These are phyloP conservation scores for Columba livia DNA, from an alignment of 2,113 vertebrate genomes.

Conservation along the genomic window DNA sequence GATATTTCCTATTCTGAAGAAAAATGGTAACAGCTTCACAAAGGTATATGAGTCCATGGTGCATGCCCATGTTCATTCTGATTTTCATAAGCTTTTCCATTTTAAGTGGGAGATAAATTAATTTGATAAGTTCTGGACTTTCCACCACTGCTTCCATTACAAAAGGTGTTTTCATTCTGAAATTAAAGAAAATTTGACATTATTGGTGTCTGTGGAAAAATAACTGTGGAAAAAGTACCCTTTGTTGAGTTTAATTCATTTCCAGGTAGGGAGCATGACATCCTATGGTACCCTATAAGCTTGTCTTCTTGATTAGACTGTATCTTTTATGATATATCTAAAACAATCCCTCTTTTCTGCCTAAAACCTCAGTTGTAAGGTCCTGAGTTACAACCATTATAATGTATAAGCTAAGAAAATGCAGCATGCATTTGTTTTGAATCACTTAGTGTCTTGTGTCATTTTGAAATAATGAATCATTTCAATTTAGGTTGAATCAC, in stretches of 20 bases:
- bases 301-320: neutral
- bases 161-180: neutral
- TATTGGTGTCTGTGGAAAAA: neutral
- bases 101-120: neutral
- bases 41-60: neutral
- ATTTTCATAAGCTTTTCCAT: neutral
- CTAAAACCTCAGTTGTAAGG: neutral
- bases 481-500: conserved; percentile 3
- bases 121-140: neutral
- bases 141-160: neutral
- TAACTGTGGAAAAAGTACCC: neutral
- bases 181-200: neutral
- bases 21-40: neutral
- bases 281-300: neutral
- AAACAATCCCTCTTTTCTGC: neutral
- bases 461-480: conserved; percentile 3
- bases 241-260: neutral
- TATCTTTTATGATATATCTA: neutral
- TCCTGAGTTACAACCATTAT: neutral
- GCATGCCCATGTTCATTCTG: neutral
- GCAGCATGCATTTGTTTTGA: neutral
- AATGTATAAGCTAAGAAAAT: neutral
- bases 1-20: neutral
- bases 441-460: neutral
- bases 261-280: neutral